Evolutionary conservation across 2,113 vertebrate genomes (phyloP).

Genomic region (Aramus guarauna): DNA sequence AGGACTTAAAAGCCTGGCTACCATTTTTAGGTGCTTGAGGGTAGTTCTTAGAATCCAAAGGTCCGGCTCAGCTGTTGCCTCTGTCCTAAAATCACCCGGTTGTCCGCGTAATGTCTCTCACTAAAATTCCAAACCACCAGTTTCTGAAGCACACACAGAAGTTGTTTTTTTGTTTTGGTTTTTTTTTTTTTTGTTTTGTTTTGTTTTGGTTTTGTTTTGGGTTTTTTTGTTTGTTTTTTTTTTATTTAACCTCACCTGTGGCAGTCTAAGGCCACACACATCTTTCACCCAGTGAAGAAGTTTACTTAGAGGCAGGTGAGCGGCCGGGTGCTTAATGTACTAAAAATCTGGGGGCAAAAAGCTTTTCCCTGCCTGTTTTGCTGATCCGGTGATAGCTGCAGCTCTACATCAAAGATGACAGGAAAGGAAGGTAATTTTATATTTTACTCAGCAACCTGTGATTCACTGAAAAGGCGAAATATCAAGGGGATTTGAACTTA

Average conservation of each 20-base stretch:
- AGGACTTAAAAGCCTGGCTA: neutral
- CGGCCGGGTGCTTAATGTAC: neutral
- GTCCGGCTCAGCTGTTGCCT: neutral
- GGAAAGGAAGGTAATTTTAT: neutral
- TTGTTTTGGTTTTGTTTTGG: too few relatives aligned
- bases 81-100: neutral
- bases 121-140: neutral
- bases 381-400: neutral
- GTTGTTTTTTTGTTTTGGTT: too few relatives aligned
- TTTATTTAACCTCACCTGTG: neutral
- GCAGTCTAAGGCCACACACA: too few relatives aligned
- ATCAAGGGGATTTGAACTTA: neutral
- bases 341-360: neutral
- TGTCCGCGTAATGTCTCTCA: neutral
- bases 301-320: neutral
- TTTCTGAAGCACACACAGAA: neutral
- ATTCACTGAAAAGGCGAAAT: neutral
- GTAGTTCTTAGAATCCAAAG: neutral
- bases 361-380: neutral
- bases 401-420: neutral
- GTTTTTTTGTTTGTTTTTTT: neutral
- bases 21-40: neutral
- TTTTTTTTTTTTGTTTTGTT: too few relatives aligned
- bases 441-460: neutral
- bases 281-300: neutral